Base-by-base conservation (phyloP, 1,140 invertebrate genomes). In the Leptinotarsa undecemlineata region DNA sequence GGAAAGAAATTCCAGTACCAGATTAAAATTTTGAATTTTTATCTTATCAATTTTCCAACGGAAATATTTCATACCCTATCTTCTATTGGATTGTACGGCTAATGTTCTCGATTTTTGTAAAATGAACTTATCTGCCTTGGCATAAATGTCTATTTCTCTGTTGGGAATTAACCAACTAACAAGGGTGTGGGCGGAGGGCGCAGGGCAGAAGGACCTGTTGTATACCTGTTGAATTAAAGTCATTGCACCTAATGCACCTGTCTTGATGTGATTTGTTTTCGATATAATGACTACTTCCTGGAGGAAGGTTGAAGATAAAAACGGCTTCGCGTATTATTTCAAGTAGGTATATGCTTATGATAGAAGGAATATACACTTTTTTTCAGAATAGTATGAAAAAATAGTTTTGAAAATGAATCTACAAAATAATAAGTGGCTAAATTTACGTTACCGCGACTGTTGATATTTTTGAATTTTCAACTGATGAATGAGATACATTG, bases 311-410 rank as follows among this genome's bases (percentile, higher is more conserved):
- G 89, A 90, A 85, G 88, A 88, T 82, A 87, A 89, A 83, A 86
- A 85, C 21, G 89, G 89, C 51, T 89, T 89, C 83, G 86, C 87
- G 4, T 88, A 85, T 82, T 90, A 89, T 80, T 81, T 89, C 48
- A 86, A 87, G 89, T 90, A 83, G 86, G 84, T 76, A 61, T 21
- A 23, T 21, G 51, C 21, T 33, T 67, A 5, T 13, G 57, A 23
- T 73, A 48, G 19, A 42, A 33, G 17, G 61, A 33, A 48, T 48
- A 67, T 71, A 73, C 13, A 48, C n/a, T 57, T 26, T 42, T 6
- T 26, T 57, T 8, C 3, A 4, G 4, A 8, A 19, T 42, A 8
- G 51, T 21, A 42, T 42, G 1, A 11, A 42, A 42, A 42, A 42
- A 42, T 42, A 42, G 33, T 2, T 8, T 11, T 60, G n/a, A 26